Evolutionary conservation across 2,888 invertebrate genomes (phyloP).

Genomic region (Timandra comae): DNA sequence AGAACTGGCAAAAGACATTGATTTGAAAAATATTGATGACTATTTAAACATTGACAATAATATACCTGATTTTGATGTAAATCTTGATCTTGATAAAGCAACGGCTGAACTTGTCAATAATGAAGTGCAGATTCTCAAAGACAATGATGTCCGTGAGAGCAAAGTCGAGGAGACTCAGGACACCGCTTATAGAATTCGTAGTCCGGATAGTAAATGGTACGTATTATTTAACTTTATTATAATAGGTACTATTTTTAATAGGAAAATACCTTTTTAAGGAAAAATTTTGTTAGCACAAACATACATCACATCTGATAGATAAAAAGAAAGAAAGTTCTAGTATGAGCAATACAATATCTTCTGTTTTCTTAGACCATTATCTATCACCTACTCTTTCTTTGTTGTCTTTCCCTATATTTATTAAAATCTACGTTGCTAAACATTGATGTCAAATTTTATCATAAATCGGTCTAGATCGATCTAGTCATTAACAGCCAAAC

Average conservation of each 20-base stretch:
- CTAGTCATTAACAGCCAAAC: too few relatives aligned
- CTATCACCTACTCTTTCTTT: not conserved
- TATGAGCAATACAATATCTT: not conserved
- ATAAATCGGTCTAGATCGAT: too few relatives aligned
- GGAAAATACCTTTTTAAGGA: not conserved
- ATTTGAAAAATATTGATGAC: conserved; percentile 20
- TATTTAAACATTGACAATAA: conserved; percentile 12
- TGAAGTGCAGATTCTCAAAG: conserved; percentile 19
- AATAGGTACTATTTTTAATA: not conserved
- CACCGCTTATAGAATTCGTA: conserved; percentile 13
- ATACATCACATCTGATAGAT: too few relatives aligned
- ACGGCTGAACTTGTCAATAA: not conserved
- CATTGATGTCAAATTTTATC: too few relatives aligned
- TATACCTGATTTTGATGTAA: conserved; percentile 2
- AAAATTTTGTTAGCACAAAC: too few relatives aligned
- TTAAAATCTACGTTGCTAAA: too few relatives aligned
- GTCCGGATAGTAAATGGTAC: conserved; percentile 38
- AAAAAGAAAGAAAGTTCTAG: not conserved
- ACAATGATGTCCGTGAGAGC: conserved; percentile 12
- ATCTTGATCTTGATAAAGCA: too few relatives aligned
- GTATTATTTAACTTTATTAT: conserved; percentile 1
- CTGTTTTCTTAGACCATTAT: not conserved
- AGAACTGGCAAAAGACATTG: conserved; percentile 9
- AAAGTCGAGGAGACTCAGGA: too few relatives aligned
- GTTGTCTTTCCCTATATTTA: too few relatives aligned